Evolutionary conservation across 2,797 vertebrate species (phyloP).

Genomic region (Delichon dasypus): DNA sequence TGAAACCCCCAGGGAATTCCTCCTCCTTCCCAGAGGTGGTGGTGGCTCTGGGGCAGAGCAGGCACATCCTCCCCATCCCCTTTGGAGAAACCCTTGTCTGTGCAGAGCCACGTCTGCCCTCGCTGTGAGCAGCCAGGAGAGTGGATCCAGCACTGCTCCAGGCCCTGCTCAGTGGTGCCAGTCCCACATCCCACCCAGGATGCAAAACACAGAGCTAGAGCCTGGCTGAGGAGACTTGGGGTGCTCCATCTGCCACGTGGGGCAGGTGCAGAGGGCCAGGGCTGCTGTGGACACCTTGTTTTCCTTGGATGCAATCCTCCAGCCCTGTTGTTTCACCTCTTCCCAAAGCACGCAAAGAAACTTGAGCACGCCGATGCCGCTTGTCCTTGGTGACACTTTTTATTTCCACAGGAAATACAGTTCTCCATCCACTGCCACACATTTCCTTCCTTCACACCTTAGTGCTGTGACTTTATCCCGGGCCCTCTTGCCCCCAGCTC

Average conservation of each 20-base stretch:
- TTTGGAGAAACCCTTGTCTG: not conserved
- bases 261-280: not conserved
- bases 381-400: not conserved
- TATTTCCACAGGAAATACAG: not conserved
- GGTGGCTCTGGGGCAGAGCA: not conserved
- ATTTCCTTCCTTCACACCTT: accelerated
- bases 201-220: not conserved
- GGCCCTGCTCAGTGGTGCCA: not conserved
- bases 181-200: not conserved
- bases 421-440: not conserved
- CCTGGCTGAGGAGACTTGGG: not conserved
- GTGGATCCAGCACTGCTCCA: accelerated
- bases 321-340: not conserved
- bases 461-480: not conserved
- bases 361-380: accelerated
- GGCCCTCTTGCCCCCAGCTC: not conserved
- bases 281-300: not conserved
- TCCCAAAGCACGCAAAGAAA: not conserved
- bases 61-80: not conserved
- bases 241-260: not conserved
- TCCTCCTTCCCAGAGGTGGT: not conserved
- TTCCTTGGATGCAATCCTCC: not conserved
- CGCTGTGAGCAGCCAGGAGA: not conserved
- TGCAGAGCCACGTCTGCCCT: accelerated
- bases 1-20: not conserved